These are phyloP conservation scores for Perithous albicinctus DNA, from an alignment of 2,888 invertebrate species.

Conservation along the genomic window DNA sequence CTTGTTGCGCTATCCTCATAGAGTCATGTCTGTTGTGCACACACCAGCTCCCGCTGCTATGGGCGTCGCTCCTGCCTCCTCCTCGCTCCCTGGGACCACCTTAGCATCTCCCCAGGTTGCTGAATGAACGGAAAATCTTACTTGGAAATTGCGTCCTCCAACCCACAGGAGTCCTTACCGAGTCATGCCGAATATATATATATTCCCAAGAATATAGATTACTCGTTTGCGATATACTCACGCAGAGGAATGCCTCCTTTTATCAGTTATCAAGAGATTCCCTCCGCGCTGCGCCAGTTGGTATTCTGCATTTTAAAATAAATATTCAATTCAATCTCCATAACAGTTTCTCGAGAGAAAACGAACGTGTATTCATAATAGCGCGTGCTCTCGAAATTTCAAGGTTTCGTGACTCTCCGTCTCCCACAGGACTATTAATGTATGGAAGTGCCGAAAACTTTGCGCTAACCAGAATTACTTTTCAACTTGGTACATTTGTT, in stretches of 20 bases:
- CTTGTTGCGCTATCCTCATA: constrained; percentile 26
- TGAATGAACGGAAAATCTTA: constrained; percentile 50
- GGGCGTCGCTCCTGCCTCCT: constrained; percentile 29
- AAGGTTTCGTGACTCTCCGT: not conserved
- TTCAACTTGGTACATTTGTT: too few species aligned
- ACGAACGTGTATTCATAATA: not conserved
- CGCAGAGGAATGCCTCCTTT: not conserved
- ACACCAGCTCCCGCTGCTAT: constrained; percentile 36
- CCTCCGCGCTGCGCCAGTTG: not conserved
- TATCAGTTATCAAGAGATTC: constrained; percentile 21
- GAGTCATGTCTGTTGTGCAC: constrained; percentile 36
- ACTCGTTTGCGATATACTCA: constrained; percentile 31
- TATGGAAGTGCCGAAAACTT: too few species aligned
- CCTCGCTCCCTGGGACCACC: constrained; percentile 4
- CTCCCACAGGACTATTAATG: not conserved
- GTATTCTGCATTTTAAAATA: not conserved
- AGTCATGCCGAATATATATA: constrained; percentile 20
- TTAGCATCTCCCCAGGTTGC: constrained; percentile 7
- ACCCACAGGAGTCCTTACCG: not conserved
- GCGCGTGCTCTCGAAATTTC: not conserved
- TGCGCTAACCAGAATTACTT: too few species aligned
- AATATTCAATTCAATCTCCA: not conserved
- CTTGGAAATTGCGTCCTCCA: constrained; percentile 33
- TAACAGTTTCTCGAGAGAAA: not conserved
- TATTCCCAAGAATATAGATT: constrained; percentile 46